A percentile compares a stretch with the other conserved stretches of the same genome.
Conservation (phyloP, 2,888 invertebrate species). For the Lottia scabra region DNA sequence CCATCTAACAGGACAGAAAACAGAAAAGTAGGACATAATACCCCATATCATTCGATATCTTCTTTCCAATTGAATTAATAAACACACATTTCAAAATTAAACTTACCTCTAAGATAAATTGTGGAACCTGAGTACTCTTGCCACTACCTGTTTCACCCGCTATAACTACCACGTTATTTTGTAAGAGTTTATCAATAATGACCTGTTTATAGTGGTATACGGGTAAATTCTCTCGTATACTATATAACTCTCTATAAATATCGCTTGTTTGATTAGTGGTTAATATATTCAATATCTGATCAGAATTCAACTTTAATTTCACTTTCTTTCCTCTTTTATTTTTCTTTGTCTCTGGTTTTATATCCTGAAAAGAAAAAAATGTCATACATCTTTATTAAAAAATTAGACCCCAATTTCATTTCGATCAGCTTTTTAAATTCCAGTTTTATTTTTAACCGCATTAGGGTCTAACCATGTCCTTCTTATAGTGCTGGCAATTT, state of each 20-base stretch:
- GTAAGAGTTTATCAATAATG: slow-evolving; percentile 45
- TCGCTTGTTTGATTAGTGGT: slow-evolving; percentile 8
- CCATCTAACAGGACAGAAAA: no score
- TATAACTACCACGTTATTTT: slow-evolving; percentile 56
- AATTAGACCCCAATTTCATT: no score
- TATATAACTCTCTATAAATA: slow-evolving; percentile 41
- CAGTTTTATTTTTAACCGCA: no score
- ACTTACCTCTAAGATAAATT: slow-evolving; percentile 63
- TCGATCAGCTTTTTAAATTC: no score
- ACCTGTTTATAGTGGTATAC: slow-evolving; percentile 51
- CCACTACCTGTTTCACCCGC: slow-evolving; percentile 68
- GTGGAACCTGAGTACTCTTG: slow-evolving; percentile 68
- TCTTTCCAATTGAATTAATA: not conserved
- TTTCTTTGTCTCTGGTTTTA: not conserved
- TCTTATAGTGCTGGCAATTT: no score
- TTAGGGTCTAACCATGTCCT: no score
- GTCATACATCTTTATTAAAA: no score
- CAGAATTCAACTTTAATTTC: not conserved
- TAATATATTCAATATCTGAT: not conserved
- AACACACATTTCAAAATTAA: not conserved
- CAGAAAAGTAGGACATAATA: no score
- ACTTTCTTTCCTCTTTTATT: not conserved
- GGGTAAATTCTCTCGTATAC: slow-evolving; percentile 52
- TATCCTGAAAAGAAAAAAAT: not conserved
- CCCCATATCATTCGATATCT: no score